Conservation (phyloP, 2,113 vertebrate species). For the Fregata magnificens region DNA sequence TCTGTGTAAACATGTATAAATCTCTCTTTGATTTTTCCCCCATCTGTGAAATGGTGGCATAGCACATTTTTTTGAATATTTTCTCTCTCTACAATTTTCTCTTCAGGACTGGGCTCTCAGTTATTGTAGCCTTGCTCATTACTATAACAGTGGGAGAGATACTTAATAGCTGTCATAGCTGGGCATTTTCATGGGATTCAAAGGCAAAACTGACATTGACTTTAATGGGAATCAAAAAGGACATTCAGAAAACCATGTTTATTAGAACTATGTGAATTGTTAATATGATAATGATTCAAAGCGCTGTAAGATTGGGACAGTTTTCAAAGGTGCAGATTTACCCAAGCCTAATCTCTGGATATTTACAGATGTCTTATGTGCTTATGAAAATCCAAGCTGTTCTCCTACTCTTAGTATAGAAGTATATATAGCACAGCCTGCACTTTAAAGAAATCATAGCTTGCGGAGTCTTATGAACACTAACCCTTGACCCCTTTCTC, state of each 20-base stretch:
- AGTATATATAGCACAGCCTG: neutral
- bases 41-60: constrained; percentile 2
- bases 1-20: constrained; percentile 63
- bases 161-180: constrained; percentile 20
- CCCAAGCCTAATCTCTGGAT: constrained; percentile 16
- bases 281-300: constrained; percentile 40
- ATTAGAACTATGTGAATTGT: neutral
- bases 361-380: constrained; percentile 24
- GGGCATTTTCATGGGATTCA: constrained; percentile 14
- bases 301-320: neutral
- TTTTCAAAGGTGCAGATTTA: constrained; percentile 45
- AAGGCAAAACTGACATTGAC: constrained; percentile 48
- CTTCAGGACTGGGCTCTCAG: neutral
- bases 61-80: neutral
- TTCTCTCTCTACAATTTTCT: neutral
- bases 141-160: constrained; percentile 26
- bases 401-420: neutral
- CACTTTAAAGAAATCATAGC: neutral
- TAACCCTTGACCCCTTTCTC: neutral
- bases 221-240: constrained; percentile 33
- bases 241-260: neutral
- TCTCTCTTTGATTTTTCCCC: constrained; percentile 30
- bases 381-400: constrained; percentile 13
- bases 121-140: constrained; percentile 9
- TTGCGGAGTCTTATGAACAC: neutral